phyloP scores from a whole-genome alignment of 1,140 invertebrate species.

The Drosophila suzukii region DNA sequence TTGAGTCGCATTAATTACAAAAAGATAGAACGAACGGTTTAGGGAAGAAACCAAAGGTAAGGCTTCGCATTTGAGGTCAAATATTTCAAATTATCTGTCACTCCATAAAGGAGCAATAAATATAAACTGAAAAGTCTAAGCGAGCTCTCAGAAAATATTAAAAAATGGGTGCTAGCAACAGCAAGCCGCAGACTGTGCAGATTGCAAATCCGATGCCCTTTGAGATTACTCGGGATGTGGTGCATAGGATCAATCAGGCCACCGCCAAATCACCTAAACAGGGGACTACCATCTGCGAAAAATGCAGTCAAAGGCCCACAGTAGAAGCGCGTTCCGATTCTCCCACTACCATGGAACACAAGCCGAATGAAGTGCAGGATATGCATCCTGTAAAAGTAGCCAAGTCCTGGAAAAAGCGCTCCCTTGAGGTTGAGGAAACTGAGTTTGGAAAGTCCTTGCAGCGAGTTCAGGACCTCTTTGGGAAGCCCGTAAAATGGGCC shows the following conservation, averaged over 20 bases:
- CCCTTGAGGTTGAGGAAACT: constrained; percentile 53
- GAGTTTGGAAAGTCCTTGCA: constrained; percentile 59
- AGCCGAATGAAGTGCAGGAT: neutral
- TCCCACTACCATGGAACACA: neutral
- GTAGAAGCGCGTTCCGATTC: neutral
- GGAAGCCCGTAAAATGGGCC: constrained; percentile 47
- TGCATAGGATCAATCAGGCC: constrained; percentile 56
- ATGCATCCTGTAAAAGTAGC: constrained; percentile 1
- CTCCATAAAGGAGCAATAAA: neutral
- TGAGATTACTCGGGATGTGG: constrained; percentile 59
- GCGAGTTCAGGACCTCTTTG: constrained; percentile 56
- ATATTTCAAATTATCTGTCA: constrained; percentile 22
- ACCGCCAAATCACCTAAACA: neutral
- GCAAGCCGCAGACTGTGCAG: constrained; percentile 65
- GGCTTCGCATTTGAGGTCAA: constrained; percentile 7
- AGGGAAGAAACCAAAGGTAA: neutral
- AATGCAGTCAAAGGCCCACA: neutral
- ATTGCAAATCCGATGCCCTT: constrained; percentile 54
- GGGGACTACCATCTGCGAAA: constrained; percentile 3
- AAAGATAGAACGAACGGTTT: too few species aligned
- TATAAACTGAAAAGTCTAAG: neutral
- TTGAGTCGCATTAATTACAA: too few species aligned
- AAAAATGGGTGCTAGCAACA: constrained; percentile 60
- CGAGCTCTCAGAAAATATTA: neutral
- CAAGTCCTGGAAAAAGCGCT: constrained; percentile 42